Base-by-base conservation (phyloP, 2,888 invertebrate species). In the Coenonympha glycerion region DNA sequence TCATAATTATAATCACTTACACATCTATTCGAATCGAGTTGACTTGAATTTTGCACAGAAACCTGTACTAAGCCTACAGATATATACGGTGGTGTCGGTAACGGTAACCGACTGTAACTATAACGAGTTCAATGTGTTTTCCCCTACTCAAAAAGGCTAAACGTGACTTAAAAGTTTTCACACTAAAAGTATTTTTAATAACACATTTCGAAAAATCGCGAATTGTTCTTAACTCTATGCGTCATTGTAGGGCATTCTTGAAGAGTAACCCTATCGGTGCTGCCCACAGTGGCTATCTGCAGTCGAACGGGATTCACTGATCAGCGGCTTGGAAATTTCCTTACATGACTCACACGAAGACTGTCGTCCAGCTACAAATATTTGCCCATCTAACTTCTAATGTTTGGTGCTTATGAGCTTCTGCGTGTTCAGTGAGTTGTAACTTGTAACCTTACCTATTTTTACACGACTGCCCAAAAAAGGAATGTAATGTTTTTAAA, bases 241-340 rank as follows among this genome's bases (percentile, higher is more conserved):
- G n/a, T 22, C 16, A 44, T 24, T 36, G 44, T 22, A 51, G 47
- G 26, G 53, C 57, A 55, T 59, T 59, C 58, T 56, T 56, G 47
- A 73, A 75, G 58, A 66, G 85, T 79, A 84, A 85, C 71, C 62
- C 65, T 75, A 83, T 75, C 68, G 65, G 63, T 61, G 63, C 66
- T 59, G 60, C 61, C 61, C 63, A 69, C 77, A 59, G 79, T 81
- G 81, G 81, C 79, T 67, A 73, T 75, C 71, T 68, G 58, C 55
- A 56, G 60, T 53, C 36, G 57, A 56, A 55, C 60, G 60, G 58
- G 51, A 58, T 49, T 53, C 55, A 56, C 47, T 59, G 58, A 53
- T 51, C 58, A 55, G 37, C 55, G 58, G 52, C 47, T 57, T 52
- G 53, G 58, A 57, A 57, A 55, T 49, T 50, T 53, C 49, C 47